Evolutionary conservation across 2,888 invertebrate species (phyloP), one percentile per base, ranked within the genome.

Genomic region (Ganaspis brasiliensis): DNA sequence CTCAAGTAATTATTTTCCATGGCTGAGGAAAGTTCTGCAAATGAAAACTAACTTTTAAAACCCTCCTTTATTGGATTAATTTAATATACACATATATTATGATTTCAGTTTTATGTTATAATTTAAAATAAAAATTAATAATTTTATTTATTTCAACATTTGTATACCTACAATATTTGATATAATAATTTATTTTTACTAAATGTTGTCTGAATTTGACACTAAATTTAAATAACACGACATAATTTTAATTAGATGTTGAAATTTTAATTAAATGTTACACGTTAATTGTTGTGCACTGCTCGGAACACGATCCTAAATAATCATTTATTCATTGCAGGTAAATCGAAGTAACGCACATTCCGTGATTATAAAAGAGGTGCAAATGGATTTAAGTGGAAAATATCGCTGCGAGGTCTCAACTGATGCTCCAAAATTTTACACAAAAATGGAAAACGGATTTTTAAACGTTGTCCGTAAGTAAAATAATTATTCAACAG

Each of bases 351-450:
- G 91, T 81, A 87, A 90, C 74, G 85, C 85, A 37, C 86, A 89
- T 78, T 85, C 78, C 37, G 95, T 96, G 74, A 95, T 95, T 10
- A 91, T 96, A 79, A 93, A 94, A 85, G 94, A 95, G 86, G 95
- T 96, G 16, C 94, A 95, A 76, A 93, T 94, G 70, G 94, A 94
- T 81, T 93, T 95, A 91, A 94, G 95, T 12, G 96, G 96, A 14
- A 93, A 94, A 86, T 96, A 95, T 90, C 94, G 94, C 72, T 96
- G 96, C 89, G 96, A 96, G 89, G 96, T 96, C 14, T 95, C 96
- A 0, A 94, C 95, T 0, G 96, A 96, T 87, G 94, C 94, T 2
- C 96, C 96, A 24, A 94, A 94, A 83, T 96, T 96, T 91, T 94
- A 94, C 89, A 96, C 96, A 0, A 92, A 94, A 85, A 92, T 94